Evolutionary conservation across 1,140 invertebrate species (phyloP).

Genomic region (Heliothis virescens): DNA sequence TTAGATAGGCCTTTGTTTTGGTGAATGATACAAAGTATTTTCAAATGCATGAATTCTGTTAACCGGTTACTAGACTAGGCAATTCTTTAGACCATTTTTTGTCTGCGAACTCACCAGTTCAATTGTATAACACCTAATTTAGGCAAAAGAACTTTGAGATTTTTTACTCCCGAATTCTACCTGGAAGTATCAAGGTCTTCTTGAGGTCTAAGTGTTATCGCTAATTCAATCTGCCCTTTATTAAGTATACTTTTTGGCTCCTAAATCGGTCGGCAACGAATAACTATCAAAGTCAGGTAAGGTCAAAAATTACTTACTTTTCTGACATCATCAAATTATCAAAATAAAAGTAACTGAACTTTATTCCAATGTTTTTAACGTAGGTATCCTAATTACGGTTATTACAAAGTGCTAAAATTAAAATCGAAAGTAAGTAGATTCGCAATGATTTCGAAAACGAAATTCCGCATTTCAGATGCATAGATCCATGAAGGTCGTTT

Average conservation of each 20-base stretch:
- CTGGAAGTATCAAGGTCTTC: slow-evolving; percentile 12
- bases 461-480: slow-evolving; percentile 6
- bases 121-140: no score
- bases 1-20: not conserved
- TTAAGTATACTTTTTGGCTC: not conserved
- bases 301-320: slow-evolving; percentile 11
- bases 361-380: no score
- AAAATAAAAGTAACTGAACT: no score
- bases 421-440: no score
- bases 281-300: not conserved
- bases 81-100: no score
- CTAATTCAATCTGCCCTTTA: slow-evolving; percentile 21
- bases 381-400: no score
- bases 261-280: not conserved
- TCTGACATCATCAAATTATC: not conserved
- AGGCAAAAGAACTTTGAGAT: no score
- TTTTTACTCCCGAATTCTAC: slow-evolving; percentile 18
- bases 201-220: slow-evolving; percentile 10
- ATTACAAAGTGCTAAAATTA: no score
- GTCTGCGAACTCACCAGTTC: no score
- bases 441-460: slow-evolving; percentile 15
- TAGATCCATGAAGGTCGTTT: slow-evolving; percentile 5
- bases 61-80: no score
- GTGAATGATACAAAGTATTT: not conserved
- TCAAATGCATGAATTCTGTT: no score